Evolutionary conservation across 2,113 vertebrate species (phyloP).

Genomic region (Gymnogyps californianus): DNA sequence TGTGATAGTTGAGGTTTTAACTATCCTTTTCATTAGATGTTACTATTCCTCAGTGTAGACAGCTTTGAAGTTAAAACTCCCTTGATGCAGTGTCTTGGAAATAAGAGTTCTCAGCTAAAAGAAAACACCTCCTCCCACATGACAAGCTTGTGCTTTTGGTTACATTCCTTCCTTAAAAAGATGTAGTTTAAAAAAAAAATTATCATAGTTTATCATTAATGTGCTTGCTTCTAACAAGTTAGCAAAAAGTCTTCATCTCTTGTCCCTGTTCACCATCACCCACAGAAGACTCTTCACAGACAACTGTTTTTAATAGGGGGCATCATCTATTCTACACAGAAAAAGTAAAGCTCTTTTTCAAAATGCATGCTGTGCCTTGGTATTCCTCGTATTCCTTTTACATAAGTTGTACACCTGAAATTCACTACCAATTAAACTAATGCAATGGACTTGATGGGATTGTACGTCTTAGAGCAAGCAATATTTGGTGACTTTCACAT

Average conservation of each 20-base stretch:
- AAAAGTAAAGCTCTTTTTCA: background rate
- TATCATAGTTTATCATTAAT: background rate
- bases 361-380: background rate
- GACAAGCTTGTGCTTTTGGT: background rate
- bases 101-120: background rate
- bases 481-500: background rate
- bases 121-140: background rate
- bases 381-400: background rate
- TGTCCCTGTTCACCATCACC: background rate
- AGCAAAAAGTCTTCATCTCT: background rate
- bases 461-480: background rate
- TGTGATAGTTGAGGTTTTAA: background rate
- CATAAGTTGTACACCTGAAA: background rate
- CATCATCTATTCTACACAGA: background rate
- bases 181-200: background rate
- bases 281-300: background rate
- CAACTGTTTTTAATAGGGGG: background rate
- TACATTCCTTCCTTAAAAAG: background rate
- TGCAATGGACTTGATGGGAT: background rate
- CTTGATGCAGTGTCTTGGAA: background rate
- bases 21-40: slow-evolving; percentile 22
- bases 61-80: slow-evolving; percentile 33
- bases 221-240: background rate
- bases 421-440: background rate
- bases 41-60: background rate